phyloP scores from a whole-genome alignment of 2,888 invertebrate genomes.

The Mesodorylaimus sp. region DNA sequence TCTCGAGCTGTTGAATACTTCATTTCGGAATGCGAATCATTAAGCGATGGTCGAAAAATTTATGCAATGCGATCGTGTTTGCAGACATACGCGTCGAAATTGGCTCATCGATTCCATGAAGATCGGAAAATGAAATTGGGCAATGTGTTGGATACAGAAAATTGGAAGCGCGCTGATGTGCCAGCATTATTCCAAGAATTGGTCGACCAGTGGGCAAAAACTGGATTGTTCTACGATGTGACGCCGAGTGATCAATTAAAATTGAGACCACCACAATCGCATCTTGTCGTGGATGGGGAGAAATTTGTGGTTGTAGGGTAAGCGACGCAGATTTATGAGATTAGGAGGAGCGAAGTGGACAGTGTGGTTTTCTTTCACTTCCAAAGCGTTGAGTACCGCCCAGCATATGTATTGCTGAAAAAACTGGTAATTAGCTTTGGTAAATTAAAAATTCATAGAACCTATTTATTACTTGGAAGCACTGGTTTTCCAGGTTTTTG shows the following conservation, averaged over 20 bases:
- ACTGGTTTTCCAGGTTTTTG: too few species aligned
- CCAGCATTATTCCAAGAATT: slow-evolving; percentile 69
- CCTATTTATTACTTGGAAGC: too few species aligned
- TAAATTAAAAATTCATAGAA: too few species aligned
- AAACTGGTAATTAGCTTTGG: too few species aligned
- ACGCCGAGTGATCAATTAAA: not conserved
- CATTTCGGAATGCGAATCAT: slow-evolving; percentile 50
- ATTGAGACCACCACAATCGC: slow-evolving; percentile 23
- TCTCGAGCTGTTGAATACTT: slow-evolving; percentile 59
- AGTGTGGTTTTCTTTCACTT: too few species aligned
- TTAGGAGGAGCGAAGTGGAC: too few species aligned
- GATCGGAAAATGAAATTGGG: slow-evolving; percentile 68
- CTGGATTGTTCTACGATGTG: slow-evolving; percentile 26
- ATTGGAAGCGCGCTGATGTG: slow-evolving; percentile 82
- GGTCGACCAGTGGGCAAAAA: slow-evolving; percentile 47
- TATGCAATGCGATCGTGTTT: slow-evolving; percentile 13
- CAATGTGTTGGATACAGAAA: slow-evolving; percentile 63
- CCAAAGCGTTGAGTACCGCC: too few species aligned
- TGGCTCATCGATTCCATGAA: slow-evolving; percentile 71
- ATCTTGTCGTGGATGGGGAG: slow-evolving; percentile 31
- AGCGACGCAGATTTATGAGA: too few species aligned
- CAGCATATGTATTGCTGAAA: too few species aligned
- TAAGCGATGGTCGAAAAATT: not conserved
- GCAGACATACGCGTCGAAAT: slow-evolving; percentile 55
- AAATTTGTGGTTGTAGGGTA: slow-evolving; percentile 37